Evolutionary conservation across 2,888 invertebrate species (phyloP), one percentile per base, ranked within the genome.

Genomic region (Sthenelais limicola): DNA sequence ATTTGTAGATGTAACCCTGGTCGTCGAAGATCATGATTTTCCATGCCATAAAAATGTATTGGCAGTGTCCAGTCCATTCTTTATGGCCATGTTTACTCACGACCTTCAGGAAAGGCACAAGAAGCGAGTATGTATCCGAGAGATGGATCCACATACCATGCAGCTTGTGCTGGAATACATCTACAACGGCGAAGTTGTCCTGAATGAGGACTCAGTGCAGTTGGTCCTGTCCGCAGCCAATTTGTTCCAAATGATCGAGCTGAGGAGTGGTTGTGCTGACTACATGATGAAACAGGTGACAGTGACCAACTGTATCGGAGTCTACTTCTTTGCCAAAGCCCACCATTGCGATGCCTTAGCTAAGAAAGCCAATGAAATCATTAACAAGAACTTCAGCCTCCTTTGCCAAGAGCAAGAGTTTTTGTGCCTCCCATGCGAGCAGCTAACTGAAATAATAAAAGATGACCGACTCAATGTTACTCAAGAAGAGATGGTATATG

Each of bases 271-370:
- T 3, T 86, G 86, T 79, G 86, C 85, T 0, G 83, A 84, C 67
- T 86, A 83, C 75, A 86, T 86, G 86, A 81, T 83, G 75, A 81
- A 80, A 43, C 85, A 86, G 68, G 82, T 86, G 5, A 83, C 78
- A 4, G 84, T 84, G 15, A 75, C 78, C 32, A 86, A 86, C 77
- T 85, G 86, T 74, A 84, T 86, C 68, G 86, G 85, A 4, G 82
- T 86, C 1, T 86, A 82, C 73, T 86, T 86, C 77, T 86, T 86
- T 75, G 86, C 86, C 18, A 81, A 81, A 68, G 85, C 85, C 9
- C 86, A 86, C 73, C 83, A 85, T 72, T 86, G 86, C 74, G 79
- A 80, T 15, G 75, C 74, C 2, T 74, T 85, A 1, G 80, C 80
- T 54, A 74, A 28, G 79, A 82, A 51, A 71, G 79, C 70, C 78